Evolutionary conservation across 2,113 vertebrate species (phyloP).

Genomic region (Chiloscyllium plagiosum): DNA sequence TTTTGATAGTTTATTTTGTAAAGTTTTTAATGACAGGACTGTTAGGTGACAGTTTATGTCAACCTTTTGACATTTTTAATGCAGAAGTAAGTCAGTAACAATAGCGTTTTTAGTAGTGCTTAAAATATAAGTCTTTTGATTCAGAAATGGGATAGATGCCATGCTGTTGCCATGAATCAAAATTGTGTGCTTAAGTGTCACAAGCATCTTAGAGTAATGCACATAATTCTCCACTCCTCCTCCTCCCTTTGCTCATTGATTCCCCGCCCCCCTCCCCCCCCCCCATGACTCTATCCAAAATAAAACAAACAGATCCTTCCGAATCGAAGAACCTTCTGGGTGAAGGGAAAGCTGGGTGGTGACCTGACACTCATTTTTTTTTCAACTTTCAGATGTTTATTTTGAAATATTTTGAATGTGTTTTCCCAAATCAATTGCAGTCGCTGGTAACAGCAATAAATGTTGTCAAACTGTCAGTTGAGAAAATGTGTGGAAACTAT

Average conservation of each 20-base stretch:
- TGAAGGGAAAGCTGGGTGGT: neutral
- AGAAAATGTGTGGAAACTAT: neutral
- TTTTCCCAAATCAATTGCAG: neutral
- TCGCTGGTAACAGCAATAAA: neutral
- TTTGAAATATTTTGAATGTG: neutral
- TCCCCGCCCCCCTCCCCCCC: neutral
- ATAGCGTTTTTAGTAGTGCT: neutral
- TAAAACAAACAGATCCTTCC: neutral
- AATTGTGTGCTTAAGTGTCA: neutral
- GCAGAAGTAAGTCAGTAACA: neutral
- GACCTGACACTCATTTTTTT: neutral
- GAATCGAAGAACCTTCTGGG: neutral
- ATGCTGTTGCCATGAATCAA: neutral
- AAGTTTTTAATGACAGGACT: neutral
- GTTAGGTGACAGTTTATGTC: neutral
- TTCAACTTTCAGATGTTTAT: neutral
- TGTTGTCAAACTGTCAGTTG: neutral
- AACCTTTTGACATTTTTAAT: neutral
- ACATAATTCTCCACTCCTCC: neutral
- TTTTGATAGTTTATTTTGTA: neutral
- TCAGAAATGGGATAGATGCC: neutral
- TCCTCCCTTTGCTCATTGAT: neutral
- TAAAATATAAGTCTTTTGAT: neutral
- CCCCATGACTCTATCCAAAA: neutral
- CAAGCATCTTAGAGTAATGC: neutral